Evolutionary conservation across 2,888 invertebrate species (phyloP), one percentile per base, ranked within the genome.

Genomic region (Tenodera sinensis): DNA sequence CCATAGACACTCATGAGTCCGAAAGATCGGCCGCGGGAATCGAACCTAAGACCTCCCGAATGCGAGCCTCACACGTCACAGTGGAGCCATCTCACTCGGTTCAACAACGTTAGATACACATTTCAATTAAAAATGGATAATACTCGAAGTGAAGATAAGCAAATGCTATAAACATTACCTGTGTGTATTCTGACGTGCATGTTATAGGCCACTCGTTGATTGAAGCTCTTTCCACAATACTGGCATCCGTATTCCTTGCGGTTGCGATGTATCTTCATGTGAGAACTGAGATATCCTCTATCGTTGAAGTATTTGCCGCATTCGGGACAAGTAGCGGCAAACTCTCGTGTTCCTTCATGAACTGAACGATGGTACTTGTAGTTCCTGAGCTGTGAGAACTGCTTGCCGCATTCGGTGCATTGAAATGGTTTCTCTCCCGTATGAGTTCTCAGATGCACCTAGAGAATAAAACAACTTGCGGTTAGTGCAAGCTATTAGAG

Each of bases 281-380:
- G 97, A 91, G 97, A 97, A 93, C 97, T 97, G 15, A 97, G 94
- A 92, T 97, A 97, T 81, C 97, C 97, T 91, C 96, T 95, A 92
- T 97, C 97, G 92, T 97, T 97, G 93, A 97, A 97, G 91, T 96
- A 95, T 93, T 97, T 97, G 42, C 97, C 97, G 92, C 97, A 97
- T 92, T 96, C 96, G 9, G 95, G 95, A 91, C 96, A 96, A 9
- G 95, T 95, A 27, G 96, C 96, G 0, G 97, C 96, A 91, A 97
- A 97, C 93, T 97, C 97, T 91, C 96, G 95, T 34, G 97, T 97
- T 1, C 97, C 97, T 88, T 97, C 96, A 92, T 97, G 97, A 30
- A 97, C 96, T 0, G 97, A 97, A 87, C 93, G 92, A 92, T 97
- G 97, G 92, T 97, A 97, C 93, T 97, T 97, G 93, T 96, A 97